A percentile compares a stretch with the other conserved stretches of the same genome.
These are phyloP conservation scores for Esperia sulphurella DNA, from an alignment of 2,888 invertebrate species.

Conservation along the genomic window DNA sequence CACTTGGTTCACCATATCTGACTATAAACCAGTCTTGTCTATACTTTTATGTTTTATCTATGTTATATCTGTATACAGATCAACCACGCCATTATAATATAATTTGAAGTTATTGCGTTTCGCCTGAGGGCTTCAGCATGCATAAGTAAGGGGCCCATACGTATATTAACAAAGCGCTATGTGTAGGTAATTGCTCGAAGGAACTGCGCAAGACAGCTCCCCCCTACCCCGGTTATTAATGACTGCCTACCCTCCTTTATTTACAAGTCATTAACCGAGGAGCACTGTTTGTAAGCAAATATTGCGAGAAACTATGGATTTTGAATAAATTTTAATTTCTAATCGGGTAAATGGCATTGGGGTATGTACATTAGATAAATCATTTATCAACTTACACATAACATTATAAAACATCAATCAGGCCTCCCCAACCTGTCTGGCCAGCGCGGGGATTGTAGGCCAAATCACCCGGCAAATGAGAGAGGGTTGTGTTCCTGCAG, in stretches of 20 bases:
- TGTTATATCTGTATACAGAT: too few species aligned
- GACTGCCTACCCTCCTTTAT: slow-evolving; percentile 24
- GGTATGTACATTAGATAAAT: too few species aligned
- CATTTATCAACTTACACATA: too few species aligned
- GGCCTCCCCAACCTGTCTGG: too few species aligned
- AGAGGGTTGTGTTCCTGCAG: too few species aligned
- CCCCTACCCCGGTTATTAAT: slow-evolving; percentile 24
- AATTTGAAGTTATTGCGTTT: not conserved
- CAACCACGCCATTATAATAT: too few species aligned
- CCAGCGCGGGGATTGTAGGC: too few species aligned
- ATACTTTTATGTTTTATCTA: too few species aligned
- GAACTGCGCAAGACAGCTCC: slow-evolving; percentile 31
- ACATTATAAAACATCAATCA: too few species aligned
- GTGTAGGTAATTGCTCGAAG: slow-evolving; percentile 34
- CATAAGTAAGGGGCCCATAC: slow-evolving; percentile 2
- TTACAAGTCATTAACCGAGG: slow-evolving; percentile 32
- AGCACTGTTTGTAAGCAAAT: slow-evolving; percentile 21
- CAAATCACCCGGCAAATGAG: too few species aligned
- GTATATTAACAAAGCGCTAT: slow-evolving; percentile 9
- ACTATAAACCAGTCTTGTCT: too few species aligned
- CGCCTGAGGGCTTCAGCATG: not conserved
- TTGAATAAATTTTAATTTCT: slow-evolving; percentile 12
- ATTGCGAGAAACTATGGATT: slow-evolving; percentile 21
- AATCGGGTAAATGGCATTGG: not conserved
- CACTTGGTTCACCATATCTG: too few species aligned